These are phyloP conservation scores for Cataglyphis hispanica DNA, from an alignment of 1,140 invertebrate genomes.

Conservation along the genomic window DNA sequence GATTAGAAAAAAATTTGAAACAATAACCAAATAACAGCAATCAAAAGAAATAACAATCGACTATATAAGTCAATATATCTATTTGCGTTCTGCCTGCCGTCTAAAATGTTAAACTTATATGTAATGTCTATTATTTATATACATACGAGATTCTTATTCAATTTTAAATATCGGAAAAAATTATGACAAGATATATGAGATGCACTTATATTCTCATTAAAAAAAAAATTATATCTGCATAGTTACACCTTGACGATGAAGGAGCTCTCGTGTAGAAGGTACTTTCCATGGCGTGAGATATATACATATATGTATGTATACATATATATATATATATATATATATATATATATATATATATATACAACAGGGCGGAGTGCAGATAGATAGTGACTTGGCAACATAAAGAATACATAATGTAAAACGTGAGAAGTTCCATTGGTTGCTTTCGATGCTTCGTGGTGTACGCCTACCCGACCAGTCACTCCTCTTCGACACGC, in stretches of 20 bases:
- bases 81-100: no score
- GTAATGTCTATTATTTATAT: background rate
- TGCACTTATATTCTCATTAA: background rate
- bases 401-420: slow-evolving; percentile 84
- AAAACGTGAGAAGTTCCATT: slow-evolving; percentile 83
- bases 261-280: background rate
- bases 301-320: no score
- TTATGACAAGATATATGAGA: background rate
- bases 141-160: background rate
- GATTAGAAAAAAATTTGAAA: background rate
- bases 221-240: background rate
- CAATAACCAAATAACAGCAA: no score
- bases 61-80: background rate
- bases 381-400: slow-evolving; percentile 83
- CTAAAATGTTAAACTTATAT: background rate
- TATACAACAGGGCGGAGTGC: slow-evolving; percentile 82
- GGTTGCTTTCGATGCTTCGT: slow-evolving; percentile 78
- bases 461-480: slow-evolving; percentile 83
- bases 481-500: slow-evolving; percentile 80
- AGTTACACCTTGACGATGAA: background rate
- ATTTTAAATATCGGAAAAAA: background rate
- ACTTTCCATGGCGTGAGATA: no score
- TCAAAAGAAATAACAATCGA: background rate
- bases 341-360: slow-evolving; percentile 9
- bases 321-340: no score